Percentiles rank a stretch among this genome's conserved stretches.
These are phyloP conservation scores for Aldabrachelys gigantea DNA, from an alignment of 2,113 vertebrate genomes.

Conservation along the genomic window DNA sequence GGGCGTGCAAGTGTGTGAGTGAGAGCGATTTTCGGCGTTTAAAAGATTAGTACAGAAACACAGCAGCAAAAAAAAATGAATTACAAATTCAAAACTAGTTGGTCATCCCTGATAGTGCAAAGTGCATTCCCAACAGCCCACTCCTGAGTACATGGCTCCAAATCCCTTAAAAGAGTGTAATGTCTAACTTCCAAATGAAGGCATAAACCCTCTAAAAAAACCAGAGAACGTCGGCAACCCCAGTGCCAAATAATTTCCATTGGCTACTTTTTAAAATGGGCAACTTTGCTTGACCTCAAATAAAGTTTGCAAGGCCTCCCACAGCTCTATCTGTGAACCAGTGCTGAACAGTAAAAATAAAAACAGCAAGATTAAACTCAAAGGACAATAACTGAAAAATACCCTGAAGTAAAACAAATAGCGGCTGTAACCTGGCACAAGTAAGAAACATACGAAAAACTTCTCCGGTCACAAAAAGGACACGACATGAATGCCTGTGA, in stretches of 20 bases:
- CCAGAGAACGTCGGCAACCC: neutral
- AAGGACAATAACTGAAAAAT: neutral
- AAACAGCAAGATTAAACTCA: neutral
- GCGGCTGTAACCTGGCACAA: too few species aligned
- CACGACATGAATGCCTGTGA: neutral
- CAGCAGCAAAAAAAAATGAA: neutral
- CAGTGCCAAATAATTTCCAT: neutral
- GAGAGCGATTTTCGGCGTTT: neutral
- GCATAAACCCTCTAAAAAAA: neutral
- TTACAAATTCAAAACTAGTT: neutral
- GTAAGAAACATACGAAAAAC: neutral
- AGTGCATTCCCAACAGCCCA: neutral
- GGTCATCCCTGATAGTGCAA: neutral
- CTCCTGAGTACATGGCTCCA: neutral
- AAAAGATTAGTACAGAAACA: neutral
- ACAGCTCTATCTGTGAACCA: too few species aligned
- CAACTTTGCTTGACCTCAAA: neutral
- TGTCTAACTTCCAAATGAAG: neutral
- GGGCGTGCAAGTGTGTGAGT: too few species aligned
- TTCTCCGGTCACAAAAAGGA: neutral
- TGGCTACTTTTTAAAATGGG: neutral
- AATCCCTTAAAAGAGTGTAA: neutral
- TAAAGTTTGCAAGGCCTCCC: neutral
- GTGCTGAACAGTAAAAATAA: neutral
- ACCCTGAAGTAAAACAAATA: neutral